Evolutionary conservation across 2,888 invertebrate genomes (phyloP).

Genomic region (Piscicola geometra): DNA sequence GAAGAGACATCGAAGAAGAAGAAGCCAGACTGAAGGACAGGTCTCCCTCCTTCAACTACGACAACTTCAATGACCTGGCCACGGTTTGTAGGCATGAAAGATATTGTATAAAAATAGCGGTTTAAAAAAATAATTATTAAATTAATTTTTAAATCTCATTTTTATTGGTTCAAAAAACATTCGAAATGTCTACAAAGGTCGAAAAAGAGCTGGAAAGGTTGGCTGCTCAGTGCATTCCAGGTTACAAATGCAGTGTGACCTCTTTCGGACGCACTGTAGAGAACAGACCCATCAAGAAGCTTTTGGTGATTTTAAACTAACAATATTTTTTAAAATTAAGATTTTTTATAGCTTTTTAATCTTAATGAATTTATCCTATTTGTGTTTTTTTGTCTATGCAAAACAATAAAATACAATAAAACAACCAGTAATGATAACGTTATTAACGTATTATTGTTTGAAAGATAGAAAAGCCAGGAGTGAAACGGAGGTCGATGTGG

Average conservation of each 20-base stretch:
- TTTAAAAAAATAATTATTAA: too few relatives aligned
- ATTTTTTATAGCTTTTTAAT: not conserved
- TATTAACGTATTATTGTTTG: too few relatives aligned
- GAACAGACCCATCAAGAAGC: constrained; percentile 22
- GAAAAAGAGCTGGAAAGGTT: constrained; percentile 22
- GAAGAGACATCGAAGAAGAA: not conserved
- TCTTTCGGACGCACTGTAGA: constrained; percentile 22
- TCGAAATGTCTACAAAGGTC: too few relatives aligned
- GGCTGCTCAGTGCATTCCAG: constrained; percentile 28
- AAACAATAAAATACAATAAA: too few relatives aligned
- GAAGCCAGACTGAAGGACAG: not conserved
- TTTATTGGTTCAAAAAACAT: not conserved
- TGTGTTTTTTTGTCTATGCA: too few relatives aligned
- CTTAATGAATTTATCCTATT: too few relatives aligned
- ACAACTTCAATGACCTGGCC: constrained; percentile 5
- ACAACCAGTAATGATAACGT: too few relatives aligned
- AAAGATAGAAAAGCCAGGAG: constrained; percentile 31
- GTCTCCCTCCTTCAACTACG: constrained; percentile 1
- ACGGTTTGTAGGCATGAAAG: not conserved
- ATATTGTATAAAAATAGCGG: not conserved
- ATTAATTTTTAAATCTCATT: not conserved
- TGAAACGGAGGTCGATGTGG: constrained; percentile 31
- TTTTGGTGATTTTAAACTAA: too few relatives aligned
- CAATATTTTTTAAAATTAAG: not conserved
- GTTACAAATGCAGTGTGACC: constrained; percentile 10